A percentile compares a stretch with the other conserved stretches of the same genome.
These are phyloP conservation scores for Drosophila chauvacae DNA, from an alignment of 1,140 invertebrate species.

Conservation along the genomic window DNA sequence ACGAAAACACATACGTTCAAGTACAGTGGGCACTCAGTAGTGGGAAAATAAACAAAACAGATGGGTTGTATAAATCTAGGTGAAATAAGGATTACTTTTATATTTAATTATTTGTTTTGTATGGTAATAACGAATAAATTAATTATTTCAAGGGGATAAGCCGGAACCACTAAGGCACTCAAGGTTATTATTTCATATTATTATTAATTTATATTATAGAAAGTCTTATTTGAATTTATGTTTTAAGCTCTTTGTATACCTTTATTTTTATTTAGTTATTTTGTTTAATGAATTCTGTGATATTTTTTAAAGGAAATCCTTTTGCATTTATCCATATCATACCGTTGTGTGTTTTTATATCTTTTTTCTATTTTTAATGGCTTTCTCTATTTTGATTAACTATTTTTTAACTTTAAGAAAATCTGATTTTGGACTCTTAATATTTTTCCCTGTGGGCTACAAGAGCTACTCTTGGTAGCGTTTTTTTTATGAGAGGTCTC, in stretches of 20 bases:
- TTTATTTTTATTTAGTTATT: not conserved
- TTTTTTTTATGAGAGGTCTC: not conserved
- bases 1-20: conserved; percentile 27
- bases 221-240: too few species aligned
- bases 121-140: too few species aligned
- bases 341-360: not conserved
- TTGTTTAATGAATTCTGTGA: not conserved
- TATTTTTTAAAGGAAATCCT: too few species aligned
- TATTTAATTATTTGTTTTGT: not conserved
- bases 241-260: too few species aligned
- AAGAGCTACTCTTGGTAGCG: too few species aligned
- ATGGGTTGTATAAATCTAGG: not conserved
- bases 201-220: too few species aligned
- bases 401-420: not conserved
- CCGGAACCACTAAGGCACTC: too few species aligned
- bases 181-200: too few species aligned
- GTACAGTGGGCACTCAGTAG: not conserved
- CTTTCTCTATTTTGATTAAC: not conserved
- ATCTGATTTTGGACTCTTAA: not conserved
- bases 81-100: not conserved
- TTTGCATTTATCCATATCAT: not conserved
- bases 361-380: not conserved
- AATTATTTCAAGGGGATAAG: too few species aligned
- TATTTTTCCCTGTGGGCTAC: not conserved
- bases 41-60: too few species aligned